Percentiles rank a stretch among this genome's conserved stretches.
phyloP scores from a whole-genome alignment of 2,113 vertebrate genomes.

The Malurus elegans region DNA sequence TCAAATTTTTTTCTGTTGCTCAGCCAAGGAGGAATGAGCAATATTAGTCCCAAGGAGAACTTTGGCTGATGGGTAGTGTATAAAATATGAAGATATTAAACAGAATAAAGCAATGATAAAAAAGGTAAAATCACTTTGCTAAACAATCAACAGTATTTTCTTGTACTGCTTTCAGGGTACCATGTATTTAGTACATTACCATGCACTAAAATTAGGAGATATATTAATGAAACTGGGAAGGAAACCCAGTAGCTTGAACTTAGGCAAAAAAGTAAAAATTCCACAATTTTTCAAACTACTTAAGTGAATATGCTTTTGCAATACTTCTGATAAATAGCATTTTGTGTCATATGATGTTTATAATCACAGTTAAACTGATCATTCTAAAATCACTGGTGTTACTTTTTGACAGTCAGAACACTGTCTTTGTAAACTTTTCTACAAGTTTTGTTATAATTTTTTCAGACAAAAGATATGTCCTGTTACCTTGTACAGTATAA shows the following conservation, averaged over 20 bases:
- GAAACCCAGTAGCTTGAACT: neutral
- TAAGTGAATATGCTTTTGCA: neutral
- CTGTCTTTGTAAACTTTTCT: slow-evolving; percentile 3
- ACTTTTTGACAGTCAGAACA: neutral
- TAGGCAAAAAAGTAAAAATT: neutral
- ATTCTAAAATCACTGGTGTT: neutral
- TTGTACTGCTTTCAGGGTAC: neutral
- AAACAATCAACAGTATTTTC: neutral
- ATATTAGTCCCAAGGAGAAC: neutral
- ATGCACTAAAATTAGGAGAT: neutral
- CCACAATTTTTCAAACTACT: neutral
- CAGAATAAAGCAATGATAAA: neutral
- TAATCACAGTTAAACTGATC: neutral
- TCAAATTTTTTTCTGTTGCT: neutral
- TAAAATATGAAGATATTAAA: neutral
- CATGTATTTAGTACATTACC: neutral
- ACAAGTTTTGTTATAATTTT: neutral
- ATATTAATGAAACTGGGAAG: neutral
- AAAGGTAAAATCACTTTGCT: neutral
- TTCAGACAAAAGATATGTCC: neutral
- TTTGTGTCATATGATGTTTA: neutral
- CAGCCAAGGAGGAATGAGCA: neutral
- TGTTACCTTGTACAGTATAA: neutral
- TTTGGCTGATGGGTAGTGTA: neutral
- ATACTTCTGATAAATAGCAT: neutral